phyloP scores from a whole-genome alignment of 2,113 vertebrate genomes.

The Aplodontia rufa region DNA sequence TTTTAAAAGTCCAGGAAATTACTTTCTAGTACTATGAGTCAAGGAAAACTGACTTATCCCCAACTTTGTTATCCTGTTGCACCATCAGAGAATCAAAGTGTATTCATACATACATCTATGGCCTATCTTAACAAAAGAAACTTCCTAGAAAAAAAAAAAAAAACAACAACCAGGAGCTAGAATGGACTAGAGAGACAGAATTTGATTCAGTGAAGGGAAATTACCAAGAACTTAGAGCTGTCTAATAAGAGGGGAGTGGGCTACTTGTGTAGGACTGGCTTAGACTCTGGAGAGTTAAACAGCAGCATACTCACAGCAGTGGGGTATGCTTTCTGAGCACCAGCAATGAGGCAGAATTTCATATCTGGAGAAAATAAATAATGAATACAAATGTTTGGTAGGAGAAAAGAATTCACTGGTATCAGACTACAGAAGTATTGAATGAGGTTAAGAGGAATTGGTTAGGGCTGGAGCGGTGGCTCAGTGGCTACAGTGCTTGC shows the following conservation, averaged over 20 bases:
- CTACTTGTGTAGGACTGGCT: not conserved
- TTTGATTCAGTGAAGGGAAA: not conserved
- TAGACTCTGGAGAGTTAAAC: too few relatives aligned
- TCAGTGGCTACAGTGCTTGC: too few relatives aligned
- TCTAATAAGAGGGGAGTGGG: not conserved
- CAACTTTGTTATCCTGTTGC: not conserved
- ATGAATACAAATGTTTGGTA: not conserved
- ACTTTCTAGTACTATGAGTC: not conserved
- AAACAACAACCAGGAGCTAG: not conserved
- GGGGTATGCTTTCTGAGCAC: too few relatives aligned
- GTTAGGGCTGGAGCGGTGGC: too few relatives aligned
- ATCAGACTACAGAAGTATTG: not conserved
- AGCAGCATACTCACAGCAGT: too few relatives aligned
- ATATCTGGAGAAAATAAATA: not conserved
- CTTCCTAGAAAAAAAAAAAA: not conserved
- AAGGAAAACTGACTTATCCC: not conserved
- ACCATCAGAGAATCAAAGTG: not conserved
- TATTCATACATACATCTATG: not conserved
- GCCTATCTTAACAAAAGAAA: not conserved
- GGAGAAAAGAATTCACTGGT: not conserved
- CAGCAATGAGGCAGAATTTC: not conserved
- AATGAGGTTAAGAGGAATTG: not conserved
- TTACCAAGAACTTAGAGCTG: not conserved
- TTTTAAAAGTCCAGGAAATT: not conserved
- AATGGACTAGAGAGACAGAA: not conserved